Conservation (phyloP, 2,888 invertebrate genomes). For the Nematopogon swammerdamellus region DNA sequence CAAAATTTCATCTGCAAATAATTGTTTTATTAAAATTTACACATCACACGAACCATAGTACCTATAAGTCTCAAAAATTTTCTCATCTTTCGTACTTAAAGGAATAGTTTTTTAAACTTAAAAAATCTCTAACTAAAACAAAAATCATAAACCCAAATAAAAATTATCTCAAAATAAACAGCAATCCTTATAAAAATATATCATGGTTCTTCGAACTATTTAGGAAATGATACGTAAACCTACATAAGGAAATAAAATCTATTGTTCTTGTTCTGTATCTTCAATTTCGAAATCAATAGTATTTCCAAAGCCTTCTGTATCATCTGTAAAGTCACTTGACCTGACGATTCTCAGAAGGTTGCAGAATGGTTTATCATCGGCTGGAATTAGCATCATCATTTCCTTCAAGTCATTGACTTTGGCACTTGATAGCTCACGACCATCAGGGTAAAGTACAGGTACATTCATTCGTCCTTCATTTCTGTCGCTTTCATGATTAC, state of each 20-base stretch:
- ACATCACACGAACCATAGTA: slow-evolving; percentile 1
- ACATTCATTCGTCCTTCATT: slow-evolving; percentile 1
- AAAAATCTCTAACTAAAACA: slow-evolving; percentile 1
- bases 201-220: background rate
- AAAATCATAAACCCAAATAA: background rate
- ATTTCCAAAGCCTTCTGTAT: slow-evolving; percentile 6
- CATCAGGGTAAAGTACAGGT: slow-evolving; percentile 3
- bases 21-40: background rate
- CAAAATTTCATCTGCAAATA: slow-evolving; percentile 1
- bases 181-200: too few species aligned
- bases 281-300: slow-evolving; percentile 5
- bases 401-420: slow-evolving; percentile 5
- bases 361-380: slow-evolving; percentile 5
- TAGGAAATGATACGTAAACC: background rate
- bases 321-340: slow-evolving; percentile 4
- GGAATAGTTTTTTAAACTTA: slow-evolving; percentile 1
- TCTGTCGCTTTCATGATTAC: slow-evolving; percentile 1
- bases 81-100: slow-evolving; percentile 4
- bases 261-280: slow-evolving; percentile 1
- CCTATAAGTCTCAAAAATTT: slow-evolving; percentile 3
- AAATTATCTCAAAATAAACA: background rate
- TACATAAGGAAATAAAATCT: background rate
- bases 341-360: slow-evolving; percentile 6
- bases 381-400: slow-evolving; percentile 4
- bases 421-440: slow-evolving; percentile 4